Conservation (phyloP, 1,140 invertebrate genomes). For the Anadara kagoshimensis region DNA sequence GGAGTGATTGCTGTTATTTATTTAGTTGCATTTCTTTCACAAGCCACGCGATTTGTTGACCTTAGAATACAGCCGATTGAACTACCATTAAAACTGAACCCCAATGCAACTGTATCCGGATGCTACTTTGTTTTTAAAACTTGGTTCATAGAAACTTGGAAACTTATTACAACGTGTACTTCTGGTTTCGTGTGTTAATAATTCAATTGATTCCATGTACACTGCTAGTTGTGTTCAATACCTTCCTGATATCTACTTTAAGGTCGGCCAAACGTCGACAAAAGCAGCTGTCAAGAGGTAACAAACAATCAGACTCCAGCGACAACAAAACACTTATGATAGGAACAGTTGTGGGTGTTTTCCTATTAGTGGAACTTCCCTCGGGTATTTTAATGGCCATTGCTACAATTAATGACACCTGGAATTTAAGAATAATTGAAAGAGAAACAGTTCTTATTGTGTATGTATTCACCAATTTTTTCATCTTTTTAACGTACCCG, state of each 20-base stretch:
- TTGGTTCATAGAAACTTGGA: slow-evolving; percentile 75
- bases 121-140: slow-evolving; percentile 40
- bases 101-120: slow-evolving; percentile 63
- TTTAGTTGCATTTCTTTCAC: slow-evolving; percentile 84
- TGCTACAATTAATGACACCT: slow-evolving; percentile 84
- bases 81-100: slow-evolving; percentile 80
- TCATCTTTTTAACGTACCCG: slow-evolving; percentile 93
- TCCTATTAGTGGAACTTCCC: slow-evolving; percentile 92
- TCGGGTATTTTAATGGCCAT: slow-evolving; percentile 85
- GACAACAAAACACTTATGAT: slow-evolving; percentile 95
- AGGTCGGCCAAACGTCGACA: slow-evolving; percentile 86
- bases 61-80: slow-evolving; percentile 73
- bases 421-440: slow-evolving; percentile 70
- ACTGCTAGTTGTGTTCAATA: slow-evolving; percentile 91
- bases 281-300: slow-evolving; percentile 87
- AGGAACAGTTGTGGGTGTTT: slow-evolving; percentile 94
- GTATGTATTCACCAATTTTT: slow-evolving; percentile 84
- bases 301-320: slow-evolving; percentile 90
- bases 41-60: slow-evolving; percentile 88
- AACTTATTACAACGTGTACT: slow-evolving; percentile 84
- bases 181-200: slow-evolving; percentile 89
- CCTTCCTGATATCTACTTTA: slow-evolving; percentile 89
- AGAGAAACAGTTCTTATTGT: slow-evolving; percentile 41
- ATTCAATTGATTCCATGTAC: slow-evolving; percentile 94
- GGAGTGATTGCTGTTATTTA: slow-evolving; percentile 86